Conservation (phyloP, 2,888 invertebrate species). For the Cinara cedri region DNA sequence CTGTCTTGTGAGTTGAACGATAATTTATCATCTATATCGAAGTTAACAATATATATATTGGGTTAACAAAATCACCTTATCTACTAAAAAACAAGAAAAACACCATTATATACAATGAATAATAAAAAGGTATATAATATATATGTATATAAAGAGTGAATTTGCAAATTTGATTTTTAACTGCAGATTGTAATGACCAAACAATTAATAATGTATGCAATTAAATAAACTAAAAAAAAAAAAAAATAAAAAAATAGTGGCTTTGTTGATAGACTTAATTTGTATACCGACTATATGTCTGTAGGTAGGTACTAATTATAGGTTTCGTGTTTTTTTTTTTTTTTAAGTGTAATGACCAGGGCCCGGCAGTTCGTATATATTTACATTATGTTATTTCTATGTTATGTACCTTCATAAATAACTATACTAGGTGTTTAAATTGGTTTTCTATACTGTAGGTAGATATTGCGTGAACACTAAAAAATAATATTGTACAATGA, state of each 20-base stretch:
- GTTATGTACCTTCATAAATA: not conserved
- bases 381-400: conserved; percentile 28
- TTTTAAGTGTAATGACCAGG: conserved; percentile 22
- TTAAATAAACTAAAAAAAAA: not conserved
- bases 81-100: not conserved
- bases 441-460: not conserved
- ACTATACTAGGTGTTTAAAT: not conserved
- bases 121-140: too few relatives aligned
- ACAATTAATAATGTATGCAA: too few relatives aligned
- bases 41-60: not conserved
- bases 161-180: not conserved
- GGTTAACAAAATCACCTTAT: not conserved
- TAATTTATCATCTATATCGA: conserved; percentile 6
- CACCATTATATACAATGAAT: too few relatives aligned
- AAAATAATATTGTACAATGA: not conserved
- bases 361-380: not conserved
- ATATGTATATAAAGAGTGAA: too few relatives aligned
- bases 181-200: not conserved
- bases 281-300: not conserved
- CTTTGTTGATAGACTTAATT: not conserved
- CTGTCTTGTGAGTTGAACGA: not conserved
- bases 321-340: conserved; percentile 3
- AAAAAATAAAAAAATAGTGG: conserved; percentile 1
- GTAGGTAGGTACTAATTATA: conserved; percentile 10
- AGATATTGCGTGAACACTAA: not conserved